Base-by-base conservation (phyloP, 2,888 invertebrate genomes). In the Standfussiana lucernea region DNA sequence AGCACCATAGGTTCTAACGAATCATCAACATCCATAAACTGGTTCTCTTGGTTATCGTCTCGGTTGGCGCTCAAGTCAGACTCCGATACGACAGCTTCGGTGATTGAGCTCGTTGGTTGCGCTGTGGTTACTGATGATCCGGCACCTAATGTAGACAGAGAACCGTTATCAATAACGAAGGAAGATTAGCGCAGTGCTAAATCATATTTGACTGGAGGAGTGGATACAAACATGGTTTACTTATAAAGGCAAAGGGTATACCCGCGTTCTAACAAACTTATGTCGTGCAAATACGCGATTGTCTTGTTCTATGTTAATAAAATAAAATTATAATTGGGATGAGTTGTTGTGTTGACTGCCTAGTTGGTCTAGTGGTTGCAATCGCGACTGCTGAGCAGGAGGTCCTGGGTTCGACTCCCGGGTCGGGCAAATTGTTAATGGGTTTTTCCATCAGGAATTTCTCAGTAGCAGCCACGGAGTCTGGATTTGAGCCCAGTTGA, bases 21-120 rank as follows among this genome's bases (percentile, higher is more conserved):
- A 78, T 97, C 96, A 80, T 97, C 97, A 0, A 97, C 97, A 77
- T 97, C 97, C 93, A 97, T 97, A 78, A 96, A 97, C 84, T 97
- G 97, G 77, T 96, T 95, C 67, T 96, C 95, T 77, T 97, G 93
- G 61, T 95, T 94, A 70, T 97, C 91, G 87, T 96, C 92, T 76
- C 95, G 91, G 89, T 95, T 91, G 81, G 95, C 88, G 90, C 95
- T 89, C 73, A 95, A 80, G 45, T 96, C 96, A 0, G 94, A 91
- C 72, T 95, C 96, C 0, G 95, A 94, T 0, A 92, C 94, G 0
- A 91, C 94, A 0, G 94, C 95, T 56, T 96, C 96, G 0, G 94
- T 93, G 62, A 94, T 92, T 56, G 96, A 92, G 77, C 93, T 91
- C 0, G 94, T 88, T 1, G 96, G 95, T 72, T 95, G 95, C 0